These are phyloP conservation scores for Endotricha flammealis DNA, from an alignment of 2,888 invertebrate genomes.

Conservation along the genomic window DNA sequence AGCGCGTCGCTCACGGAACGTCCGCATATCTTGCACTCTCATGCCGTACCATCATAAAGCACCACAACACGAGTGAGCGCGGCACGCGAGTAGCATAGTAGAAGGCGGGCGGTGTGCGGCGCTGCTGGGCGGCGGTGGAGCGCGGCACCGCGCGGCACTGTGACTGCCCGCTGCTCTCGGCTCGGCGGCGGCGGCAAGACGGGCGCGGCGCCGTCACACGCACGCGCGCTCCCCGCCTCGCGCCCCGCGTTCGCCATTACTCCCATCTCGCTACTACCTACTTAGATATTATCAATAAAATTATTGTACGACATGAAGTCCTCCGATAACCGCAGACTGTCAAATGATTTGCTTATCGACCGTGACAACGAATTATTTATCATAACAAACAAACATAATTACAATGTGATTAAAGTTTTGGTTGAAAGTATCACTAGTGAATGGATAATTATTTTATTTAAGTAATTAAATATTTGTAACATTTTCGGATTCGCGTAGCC, in stretches of 20 bases:
- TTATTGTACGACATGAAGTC: constrained; percentile 67
- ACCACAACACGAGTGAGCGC: constrained; percentile 67
- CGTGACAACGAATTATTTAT: constrained; percentile 34
- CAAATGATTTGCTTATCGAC: constrained; percentile 42
- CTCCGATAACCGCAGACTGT: constrained; percentile 48
- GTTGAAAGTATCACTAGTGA: too few relatives aligned
- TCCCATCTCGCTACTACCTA: constrained; percentile 68
- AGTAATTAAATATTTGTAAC: too few relatives aligned
- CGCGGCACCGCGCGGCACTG: constrained; percentile 54
- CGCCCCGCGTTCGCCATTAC: constrained; percentile 41
- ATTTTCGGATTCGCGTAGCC: too few relatives aligned
- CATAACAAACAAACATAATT: constrained; percentile 7
- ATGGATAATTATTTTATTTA: too few relatives aligned
- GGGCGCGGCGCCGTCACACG: constrained; percentile 60
- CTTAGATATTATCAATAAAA: constrained; percentile 77
- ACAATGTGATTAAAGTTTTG: too few relatives aligned
- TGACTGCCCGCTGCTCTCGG: constrained; percentile 42
- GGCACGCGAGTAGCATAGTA: constrained; percentile 64
- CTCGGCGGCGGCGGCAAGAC: too few relatives aligned
- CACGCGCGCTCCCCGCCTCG: constrained; percentile 44
- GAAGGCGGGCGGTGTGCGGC: constrained; percentile 30
- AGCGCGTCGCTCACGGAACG: constrained; percentile 64
- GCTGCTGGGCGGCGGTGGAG: constrained; percentile 34
- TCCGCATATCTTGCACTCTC: constrained; percentile 72
- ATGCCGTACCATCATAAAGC: constrained; percentile 75